Evolutionary conservation across 1,140 invertebrate genomes (phyloP).

Genomic region (Drosophila pectinifera): DNA sequence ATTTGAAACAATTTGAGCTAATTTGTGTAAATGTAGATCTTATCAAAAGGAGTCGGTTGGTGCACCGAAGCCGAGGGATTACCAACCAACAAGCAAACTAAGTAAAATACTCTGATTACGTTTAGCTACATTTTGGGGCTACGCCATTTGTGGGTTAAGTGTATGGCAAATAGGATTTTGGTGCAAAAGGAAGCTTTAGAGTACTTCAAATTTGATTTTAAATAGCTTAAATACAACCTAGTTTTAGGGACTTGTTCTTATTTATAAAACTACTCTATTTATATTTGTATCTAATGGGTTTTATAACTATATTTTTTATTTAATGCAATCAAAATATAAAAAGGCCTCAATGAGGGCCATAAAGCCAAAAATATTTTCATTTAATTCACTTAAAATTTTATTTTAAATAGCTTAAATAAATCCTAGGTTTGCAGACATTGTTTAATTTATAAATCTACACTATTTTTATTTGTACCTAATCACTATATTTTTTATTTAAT

Average conservation of each 20-base stretch:
- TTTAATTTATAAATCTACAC: not conserved
- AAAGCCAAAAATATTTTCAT: no score
- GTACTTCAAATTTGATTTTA: not conserved
- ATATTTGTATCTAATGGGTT: not conserved
- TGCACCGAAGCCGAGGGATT: conserved; percentile 16
- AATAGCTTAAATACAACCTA: not conserved
- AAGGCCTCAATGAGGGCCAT: no score
- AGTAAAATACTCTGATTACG: conserved; percentile 14
- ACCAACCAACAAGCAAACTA: conserved; percentile 7
- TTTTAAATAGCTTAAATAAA: not conserved
- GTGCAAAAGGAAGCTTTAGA: not conserved
- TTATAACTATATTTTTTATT: not conserved
- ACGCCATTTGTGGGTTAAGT: not conserved
- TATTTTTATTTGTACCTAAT: not conserved
- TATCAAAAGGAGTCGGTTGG: conserved; percentile 37
- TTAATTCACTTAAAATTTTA: no score
- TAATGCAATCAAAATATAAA: not conserved
- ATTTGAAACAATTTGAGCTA: conserved; percentile 64
- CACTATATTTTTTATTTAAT: not conserved
- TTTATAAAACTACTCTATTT: accelerated
- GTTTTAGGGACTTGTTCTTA: not conserved
- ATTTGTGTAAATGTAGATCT: conserved; percentile 55
- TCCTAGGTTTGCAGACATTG: not conserved
- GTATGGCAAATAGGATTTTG: not conserved
- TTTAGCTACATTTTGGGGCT: not conserved